Percentiles rank a stretch among this genome's conserved stretches.
These are phyloP conservation scores for Hyperopisus bebe DNA, from an alignment of 2,113 vertebrate genomes.

Conservation along the genomic window DNA sequence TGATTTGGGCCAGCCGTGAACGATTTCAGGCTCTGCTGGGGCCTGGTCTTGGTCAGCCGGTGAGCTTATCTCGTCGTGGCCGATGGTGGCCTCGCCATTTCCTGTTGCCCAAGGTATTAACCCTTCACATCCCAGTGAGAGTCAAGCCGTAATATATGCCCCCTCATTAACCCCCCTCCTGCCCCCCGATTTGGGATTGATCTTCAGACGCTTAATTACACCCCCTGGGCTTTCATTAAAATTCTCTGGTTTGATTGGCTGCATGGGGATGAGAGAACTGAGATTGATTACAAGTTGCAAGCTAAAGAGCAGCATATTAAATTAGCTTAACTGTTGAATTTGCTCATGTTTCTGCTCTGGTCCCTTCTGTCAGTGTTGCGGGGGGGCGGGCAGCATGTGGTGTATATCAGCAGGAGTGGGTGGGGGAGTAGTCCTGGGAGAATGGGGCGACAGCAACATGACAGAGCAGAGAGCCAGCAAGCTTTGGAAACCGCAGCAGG, in stretches of 20 bases:
- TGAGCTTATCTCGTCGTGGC: slow-evolving; percentile 11
- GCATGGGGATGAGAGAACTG: slow-evolving; percentile 1
- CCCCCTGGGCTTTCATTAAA: slow-evolving; percentile 14
- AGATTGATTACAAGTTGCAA: slow-evolving; percentile 8
- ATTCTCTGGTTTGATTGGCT: slow-evolving; percentile 22
- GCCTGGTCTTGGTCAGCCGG: neutral
- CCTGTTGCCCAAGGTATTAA: slow-evolving; percentile 35
- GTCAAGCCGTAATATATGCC: neutral
- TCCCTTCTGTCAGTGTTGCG: neutral
- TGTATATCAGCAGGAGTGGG: neutral
- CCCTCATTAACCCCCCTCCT: neutral
- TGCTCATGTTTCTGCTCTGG: neutral
- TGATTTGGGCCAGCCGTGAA: slow-evolving; percentile 35
- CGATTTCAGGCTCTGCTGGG: slow-evolving; percentile 26
- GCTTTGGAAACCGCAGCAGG: slow-evolving; percentile 3
- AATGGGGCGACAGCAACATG: neutral
- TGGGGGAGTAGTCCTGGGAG: neutral
- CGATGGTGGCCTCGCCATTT: slow-evolving; percentile 20
- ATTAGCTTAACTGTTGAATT: slow-evolving; percentile 18
- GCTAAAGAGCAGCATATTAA: slow-evolving; percentile 3
- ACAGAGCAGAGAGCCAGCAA: slow-evolving; percentile 8
- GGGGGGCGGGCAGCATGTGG: neutral
- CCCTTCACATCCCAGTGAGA: slow-evolving; percentile 22
- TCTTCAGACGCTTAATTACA: slow-evolving; percentile 24
- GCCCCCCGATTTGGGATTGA: neutral